Evolutionary conservation across 2,797 vertebrate genomes (phyloP).

Genomic region (Yasuhikotakia modesta): DNA sequence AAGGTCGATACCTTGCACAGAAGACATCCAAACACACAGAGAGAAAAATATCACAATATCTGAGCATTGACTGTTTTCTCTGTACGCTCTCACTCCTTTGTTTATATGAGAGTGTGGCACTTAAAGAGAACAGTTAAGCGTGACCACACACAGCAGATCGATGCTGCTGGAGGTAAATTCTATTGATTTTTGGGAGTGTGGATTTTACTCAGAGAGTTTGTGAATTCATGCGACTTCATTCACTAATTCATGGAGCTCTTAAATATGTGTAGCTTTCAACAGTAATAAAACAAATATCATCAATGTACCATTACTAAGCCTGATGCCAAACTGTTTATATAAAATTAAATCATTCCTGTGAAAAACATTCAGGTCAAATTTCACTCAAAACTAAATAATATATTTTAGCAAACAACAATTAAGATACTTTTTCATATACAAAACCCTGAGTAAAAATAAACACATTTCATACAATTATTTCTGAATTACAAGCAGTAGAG

Average conservation of each 20-base stretch:
- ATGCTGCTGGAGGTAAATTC: conserved; percentile 50
- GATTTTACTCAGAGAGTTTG: conserved; percentile 15
- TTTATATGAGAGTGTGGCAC: conserved; percentile 39
- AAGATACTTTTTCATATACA: too few species aligned
- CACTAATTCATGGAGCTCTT: conserved; percentile 1
- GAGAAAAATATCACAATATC: conserved; percentile 6
- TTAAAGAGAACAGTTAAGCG: conserved; percentile 50
- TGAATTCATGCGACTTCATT: conserved; percentile 21
- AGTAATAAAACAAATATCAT: conserved; percentile 2
- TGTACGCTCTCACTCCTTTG: conserved; percentile 18
- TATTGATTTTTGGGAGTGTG: conserved; percentile 45
- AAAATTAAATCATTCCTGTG: background rate
- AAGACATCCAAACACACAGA: conserved; percentile 3
- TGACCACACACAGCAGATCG: conserved; percentile 47
- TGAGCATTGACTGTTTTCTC: conserved; percentile 4
- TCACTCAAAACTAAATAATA: too few species aligned
- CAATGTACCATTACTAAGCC: background rate
- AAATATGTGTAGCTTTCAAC: background rate
- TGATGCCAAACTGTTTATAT: background rate
- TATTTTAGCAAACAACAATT: too few species aligned
- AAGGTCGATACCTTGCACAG: background rate
- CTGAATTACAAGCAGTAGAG: background rate
- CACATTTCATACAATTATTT: too few species aligned
- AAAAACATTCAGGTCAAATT: too few species aligned
- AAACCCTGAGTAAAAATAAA: too few species aligned